phyloP scores from a whole-genome alignment of 1,140 invertebrate genomes.

The Linepithema humile region DNA sequence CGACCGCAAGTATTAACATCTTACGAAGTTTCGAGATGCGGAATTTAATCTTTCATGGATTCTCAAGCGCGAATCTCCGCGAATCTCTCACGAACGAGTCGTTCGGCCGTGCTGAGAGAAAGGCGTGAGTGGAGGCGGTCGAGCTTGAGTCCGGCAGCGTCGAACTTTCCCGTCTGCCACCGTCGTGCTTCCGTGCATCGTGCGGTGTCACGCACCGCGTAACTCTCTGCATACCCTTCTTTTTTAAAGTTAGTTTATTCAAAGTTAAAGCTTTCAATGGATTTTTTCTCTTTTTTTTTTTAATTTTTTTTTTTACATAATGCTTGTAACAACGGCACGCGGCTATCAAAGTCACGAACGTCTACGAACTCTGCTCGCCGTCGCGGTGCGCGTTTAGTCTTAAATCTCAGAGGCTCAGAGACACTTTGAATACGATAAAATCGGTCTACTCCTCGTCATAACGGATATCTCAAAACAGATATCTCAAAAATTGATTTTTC shows the following conservation, averaged over 20 bases:
- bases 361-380: not conserved
- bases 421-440: not conserved
- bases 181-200: conserved; percentile 1
- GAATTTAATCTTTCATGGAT: too few relatives aligned
- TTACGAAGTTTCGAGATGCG: too few relatives aligned
- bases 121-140: not conserved
- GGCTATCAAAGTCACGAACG: conserved; percentile 15
- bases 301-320: conserved; percentile 48
- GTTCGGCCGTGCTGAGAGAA: not conserved
- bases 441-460: not conserved
- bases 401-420: not conserved
- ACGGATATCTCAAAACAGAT: not conserved
- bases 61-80: too few relatives aligned
- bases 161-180: not conserved
- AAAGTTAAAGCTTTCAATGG: conserved; percentile 79
- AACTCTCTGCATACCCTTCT: not conserved
- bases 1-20: not conserved
- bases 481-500: not conserved
- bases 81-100: too few relatives aligned
- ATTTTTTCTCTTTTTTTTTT: conserved; percentile 59
- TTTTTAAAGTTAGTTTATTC: conserved; percentile 79
- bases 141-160: not conserved
- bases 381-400: not conserved
- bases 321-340: conserved; percentile 43
- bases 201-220: not conserved